phyloP scores from a whole-genome alignment of 2,113 vertebrate species.

The Seriola aureovittata region DNA sequence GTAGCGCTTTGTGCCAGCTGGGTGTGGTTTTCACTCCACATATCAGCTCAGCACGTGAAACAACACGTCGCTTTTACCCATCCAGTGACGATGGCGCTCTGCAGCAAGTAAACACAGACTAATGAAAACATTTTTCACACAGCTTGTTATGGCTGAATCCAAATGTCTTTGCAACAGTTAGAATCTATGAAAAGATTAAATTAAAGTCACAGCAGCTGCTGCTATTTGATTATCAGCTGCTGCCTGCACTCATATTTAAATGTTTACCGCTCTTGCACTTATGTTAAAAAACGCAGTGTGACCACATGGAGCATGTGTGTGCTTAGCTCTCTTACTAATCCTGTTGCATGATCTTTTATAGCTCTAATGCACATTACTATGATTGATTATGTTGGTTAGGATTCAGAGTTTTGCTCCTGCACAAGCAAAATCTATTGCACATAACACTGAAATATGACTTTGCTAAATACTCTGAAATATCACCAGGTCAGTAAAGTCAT shows the following conservation, averaged over 20 bases:
- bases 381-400: no score
- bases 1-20: no score
- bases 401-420: not conserved
- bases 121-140: not conserved
- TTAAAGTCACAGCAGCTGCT: not conserved
- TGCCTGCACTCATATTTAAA: not conserved
- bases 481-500: not conserved
- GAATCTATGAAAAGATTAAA: not conserved
- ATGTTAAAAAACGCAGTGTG: no score
- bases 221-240: not conserved
- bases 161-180: not conserved
- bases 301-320: not conserved
- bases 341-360: not conserved
- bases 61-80: not conserved
- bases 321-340: not conserved
- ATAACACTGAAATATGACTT: not conserved
- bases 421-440: not conserved
- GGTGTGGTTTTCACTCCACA: not conserved
- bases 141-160: not conserved
- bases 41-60: not conserved
- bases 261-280: not conserved
- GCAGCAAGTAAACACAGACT: not conserved
- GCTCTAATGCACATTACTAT: not conserved
- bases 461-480: not conserved
- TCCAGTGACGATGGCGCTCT: fast-evolving